A percentile compares a stretch with the other conserved stretches of the same genome.
Conservation (phyloP, 2,888 invertebrate species). For the Drosophila niveifrons region DNA sequence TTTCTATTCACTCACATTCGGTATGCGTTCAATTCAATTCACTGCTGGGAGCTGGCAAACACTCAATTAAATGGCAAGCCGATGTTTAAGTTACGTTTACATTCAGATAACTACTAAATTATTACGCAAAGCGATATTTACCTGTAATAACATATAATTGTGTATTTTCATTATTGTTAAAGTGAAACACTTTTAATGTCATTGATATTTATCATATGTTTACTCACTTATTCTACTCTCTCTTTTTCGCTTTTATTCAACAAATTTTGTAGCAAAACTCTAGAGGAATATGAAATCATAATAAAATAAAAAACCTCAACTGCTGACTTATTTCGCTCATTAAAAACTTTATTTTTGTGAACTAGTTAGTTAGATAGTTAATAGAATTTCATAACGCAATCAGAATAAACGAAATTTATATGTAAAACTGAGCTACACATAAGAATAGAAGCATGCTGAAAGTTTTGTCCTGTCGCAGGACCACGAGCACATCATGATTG, state of each 20-base stretch:
- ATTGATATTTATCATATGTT: neutral
- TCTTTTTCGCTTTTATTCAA: no score
- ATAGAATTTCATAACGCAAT: slow-evolving; percentile 26
- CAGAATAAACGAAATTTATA: slow-evolving; percentile 8
- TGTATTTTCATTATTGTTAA: neutral
- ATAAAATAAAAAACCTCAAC: neutral
- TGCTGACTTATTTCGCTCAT: neutral
- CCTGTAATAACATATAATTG: slow-evolving; percentile 6
- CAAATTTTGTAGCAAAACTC: no score
- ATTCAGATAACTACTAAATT: slow-evolving; percentile 10
- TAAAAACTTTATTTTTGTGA: neutral
- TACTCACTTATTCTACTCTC: neutral
- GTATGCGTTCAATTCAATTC: slow-evolving; percentile 7
- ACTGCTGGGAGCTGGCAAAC: neutral
- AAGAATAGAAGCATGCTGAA: slow-evolving; percentile 25
- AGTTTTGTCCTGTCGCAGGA: slow-evolving; percentile 48
- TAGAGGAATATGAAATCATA: no score
- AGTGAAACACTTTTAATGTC: neutral
- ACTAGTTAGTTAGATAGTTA: slow-evolving; percentile 18
- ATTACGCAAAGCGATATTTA: slow-evolving; percentile 10
- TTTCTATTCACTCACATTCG: slow-evolving; percentile 9
- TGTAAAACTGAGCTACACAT: slow-evolving; percentile 32
- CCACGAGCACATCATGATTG: slow-evolving; percentile 64
- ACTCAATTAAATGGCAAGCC: slow-evolving; percentile 15
- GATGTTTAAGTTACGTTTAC: slow-evolving; percentile 1